Evolutionary conservation across 2,113 vertebrate genomes (phyloP), one percentile per base, ranked within the genome.

Genomic region (Electrona antarctica): DNA sequence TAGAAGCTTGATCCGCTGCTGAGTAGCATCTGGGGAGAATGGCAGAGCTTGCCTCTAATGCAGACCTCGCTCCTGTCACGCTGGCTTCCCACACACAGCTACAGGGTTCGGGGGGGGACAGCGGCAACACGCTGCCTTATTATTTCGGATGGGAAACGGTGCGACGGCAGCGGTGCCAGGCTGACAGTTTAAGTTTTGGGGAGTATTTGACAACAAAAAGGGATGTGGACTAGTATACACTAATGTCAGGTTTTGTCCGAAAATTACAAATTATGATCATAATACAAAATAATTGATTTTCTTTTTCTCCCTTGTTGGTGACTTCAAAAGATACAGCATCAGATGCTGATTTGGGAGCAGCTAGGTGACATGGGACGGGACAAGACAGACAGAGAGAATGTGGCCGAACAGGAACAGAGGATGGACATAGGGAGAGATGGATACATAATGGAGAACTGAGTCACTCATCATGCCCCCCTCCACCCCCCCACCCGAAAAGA

Each of bases 131-230:
- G 60, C 8, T 82, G 74, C 83, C 60, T 79, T 83, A 81, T 82
- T 84, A 81, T 75, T 83, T 60, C 73, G 69, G 60, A 79, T 69
- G 49, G 79, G 66, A 81, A 84, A 81, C 77, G 66, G 69, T 77
- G 21, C n/a, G 72, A 28, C 9, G 4, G 13, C 3, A 11, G 51
- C 63, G 60, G 33, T 41, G 33, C 33, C 73, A 50, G 29, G 63
- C 64, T 81, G 70, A 60, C 55, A 71, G 56, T 57, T 84, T 76
- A 79, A 75, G 78, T 87, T 74, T 76, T 46, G 64, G 49, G 74
- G 33, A 41, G 60, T 70, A 51, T 70, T 77, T 60, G 11, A 71
- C 74, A 75, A 80, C 63, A 13, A 7, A n/a, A 56, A 60, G 62
- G 54, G 71, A 46, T 28, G 1, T 41, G 56, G 51, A 64, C 33